phyloP scores from a whole-genome alignment of 2,888 invertebrate genomes.

The Cephus pygmeus region DNA sequence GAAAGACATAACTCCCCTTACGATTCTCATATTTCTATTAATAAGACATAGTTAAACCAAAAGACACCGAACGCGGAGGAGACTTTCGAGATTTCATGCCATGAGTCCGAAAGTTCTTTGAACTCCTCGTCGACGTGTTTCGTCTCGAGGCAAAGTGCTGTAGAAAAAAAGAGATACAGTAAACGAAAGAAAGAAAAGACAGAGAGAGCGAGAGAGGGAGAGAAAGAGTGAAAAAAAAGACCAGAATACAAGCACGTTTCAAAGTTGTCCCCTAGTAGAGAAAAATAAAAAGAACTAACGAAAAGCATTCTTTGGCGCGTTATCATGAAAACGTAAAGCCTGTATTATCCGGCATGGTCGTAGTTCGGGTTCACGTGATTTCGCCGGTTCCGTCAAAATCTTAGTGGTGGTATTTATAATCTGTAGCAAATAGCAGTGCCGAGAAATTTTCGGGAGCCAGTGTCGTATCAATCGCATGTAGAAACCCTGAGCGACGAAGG shows the following conservation, averaged over 20 bases:
- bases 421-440: constrained; percentile 34
- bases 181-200: not conserved
- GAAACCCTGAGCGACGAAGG: constrained; percentile 34
- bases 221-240: not conserved
- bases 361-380: not conserved
- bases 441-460: constrained; percentile 1
- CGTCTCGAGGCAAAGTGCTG: not conserved
- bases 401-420: constrained; percentile 32
- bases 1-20: not conserved
- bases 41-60: not conserved
- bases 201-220: not conserved
- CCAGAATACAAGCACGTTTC: not conserved
- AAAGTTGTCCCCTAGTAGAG: not conserved
- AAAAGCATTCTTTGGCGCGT: not conserved
- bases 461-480: constrained; percentile 6
- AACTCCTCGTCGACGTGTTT: not conserved
- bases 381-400: not conserved
- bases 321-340: not conserved
- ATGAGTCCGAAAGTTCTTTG: not conserved
- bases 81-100: not conserved
- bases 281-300: not conserved
- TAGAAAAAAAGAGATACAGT: not conserved
- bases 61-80: not conserved
- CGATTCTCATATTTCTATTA: not conserved
- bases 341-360: not conserved